Evolutionary conservation across 1,140 invertebrate species (phyloP), one percentile per base, ranked within the genome.

Genomic region (Babylonia areolata): DNA sequence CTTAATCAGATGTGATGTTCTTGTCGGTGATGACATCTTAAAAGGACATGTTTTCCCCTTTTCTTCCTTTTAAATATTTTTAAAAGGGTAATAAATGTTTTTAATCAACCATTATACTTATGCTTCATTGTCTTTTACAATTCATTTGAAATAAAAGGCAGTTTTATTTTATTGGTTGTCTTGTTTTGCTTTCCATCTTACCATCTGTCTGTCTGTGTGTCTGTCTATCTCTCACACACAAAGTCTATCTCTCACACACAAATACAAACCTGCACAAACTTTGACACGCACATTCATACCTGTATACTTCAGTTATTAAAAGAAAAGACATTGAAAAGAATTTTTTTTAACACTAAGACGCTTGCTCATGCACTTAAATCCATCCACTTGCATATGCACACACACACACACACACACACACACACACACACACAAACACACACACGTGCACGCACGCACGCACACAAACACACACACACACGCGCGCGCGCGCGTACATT

Each of bases 201-300:
- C 20, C 35, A 9, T 78, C 0, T 78, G 75, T 78, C n/a, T 40
- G 75, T 39, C 11, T 78, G 75, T 78, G 75, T 78, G 75, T 78
- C n/a, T 78, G 75, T 33, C 9, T 78, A 33, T 78, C 11, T 78
- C 28, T 12, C n/a, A 23, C n/a, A 31, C 28, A 23, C n/a, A 69
- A 23, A 69, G 28, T 23, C 6, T 20, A 69, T 23, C 17, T 23
- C 20, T 5, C 20, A 69, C 58, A 69, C 20, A 23, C 17, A 69
- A 12, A 69, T 31, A 20, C 20, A 69, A 9, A n/a, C n/a, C n/a
- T n/a, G n/a, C n/a, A n/a, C n/a, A n/a, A n/a, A n/a, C n/a, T n/a
- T n/a, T n/a, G 6, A 69, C 31, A 73, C 31, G 35, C 9, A 35
- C 9, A 33, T 17, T 9, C 31, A 73, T 31, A 73, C 71, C 33